Evolutionary conservation across 2,113 vertebrate genomes (phyloP), one percentile per base, ranked within the genome.

Genomic region (Macroglossus sobrinus): DNA sequence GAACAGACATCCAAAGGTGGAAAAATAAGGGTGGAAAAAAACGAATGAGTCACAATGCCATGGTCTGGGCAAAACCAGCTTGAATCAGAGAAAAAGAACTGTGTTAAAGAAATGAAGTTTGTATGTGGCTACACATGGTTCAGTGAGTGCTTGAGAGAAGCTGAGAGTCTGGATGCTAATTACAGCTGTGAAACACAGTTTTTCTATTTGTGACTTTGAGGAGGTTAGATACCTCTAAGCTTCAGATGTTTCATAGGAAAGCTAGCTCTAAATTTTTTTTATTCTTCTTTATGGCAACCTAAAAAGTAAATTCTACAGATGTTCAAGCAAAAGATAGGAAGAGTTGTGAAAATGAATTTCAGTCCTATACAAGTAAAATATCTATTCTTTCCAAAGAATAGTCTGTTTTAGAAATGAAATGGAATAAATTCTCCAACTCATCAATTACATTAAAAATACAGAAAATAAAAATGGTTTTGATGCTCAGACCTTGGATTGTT

Each of bases 381-480:
- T 5, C 43, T 89, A 15, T 12, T 64, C 30, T 92, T 95, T 74
- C 50, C 63, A 84, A 55, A 94, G 76, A 84, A 55, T 40, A 7
- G 8, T 72, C 5, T 76, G 4, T 71, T 89, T 87, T 55, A 66
- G 38, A 84, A 89, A 30, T 68, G 28, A 88, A 74, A 91, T 91
- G 7, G 53, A 80, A 6, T 68, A 71, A 61, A 63, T 87, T 94
- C 35, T 82, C 57, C 57, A 92, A 19, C 33, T 72, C 22, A 82
- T 61, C 66, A 57, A 14, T 87, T 95, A 55, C n/a, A 86, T 94
- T 38, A 86, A 86, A 43, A 43, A 33, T 74, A 33, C 3, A 85
- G 5, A 95, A 61, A 91, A 71, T 90, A 89, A 82, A 90, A 93
- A 35, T 82, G 38, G 28, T 88, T 96, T 64, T 86, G 78, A 79